Evolutionary conservation across 1,140 invertebrate genomes (phyloP), one percentile per base, ranked within the genome.

Genomic region (Zaprionus taronus): DNA sequence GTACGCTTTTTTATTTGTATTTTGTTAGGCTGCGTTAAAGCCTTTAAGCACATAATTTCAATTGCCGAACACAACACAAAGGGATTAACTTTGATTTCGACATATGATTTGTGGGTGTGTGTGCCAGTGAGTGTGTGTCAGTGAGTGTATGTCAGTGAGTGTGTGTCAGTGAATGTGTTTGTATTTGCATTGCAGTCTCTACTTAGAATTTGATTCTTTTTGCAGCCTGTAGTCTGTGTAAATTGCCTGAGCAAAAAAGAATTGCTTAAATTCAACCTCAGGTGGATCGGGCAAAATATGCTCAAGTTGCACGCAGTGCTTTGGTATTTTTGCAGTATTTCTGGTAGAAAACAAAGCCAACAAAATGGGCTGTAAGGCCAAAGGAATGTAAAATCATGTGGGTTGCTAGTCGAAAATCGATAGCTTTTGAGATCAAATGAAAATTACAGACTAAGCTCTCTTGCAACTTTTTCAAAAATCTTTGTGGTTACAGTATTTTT

Each of bases 21-120:
- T 80, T 83, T 86, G 84, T 83, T 86, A 80, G 83, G 84, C 77
- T 65, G 55, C 38, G 61, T 49, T 79, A 76, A 84, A 87, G 84
- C 84, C 84, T 79, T 87, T 87, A 89, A 87, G 85, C 84, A 89
- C 78, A 89, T 87, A 89, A 87, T 89, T 87, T 89, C 84, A 87
- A 89, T 89, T 87, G 84, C 81, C 66, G 72, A 84, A 81, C 85
- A 89, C 89, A 87, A 84, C 84, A 84, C 85, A 84, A 89, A 79
- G 71, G 84, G 85, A 87, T 87, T 87, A 89, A 89, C 82, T 87
- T 89, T 89, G 85, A 87, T 87, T 87, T 87, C 81, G 85, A 87
- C 84, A 76, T 84, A 76, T 84, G 85, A 84, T 81, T 81, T 72
- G 84, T 72, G 55, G 51, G 51, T 56, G 41, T 12, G 14, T 44